A percentile compares a stretch with the other conserved stretches of the same genome.
phyloP scores from a whole-genome alignment of 1,140 invertebrate species.

The Physella acuta region DNA sequence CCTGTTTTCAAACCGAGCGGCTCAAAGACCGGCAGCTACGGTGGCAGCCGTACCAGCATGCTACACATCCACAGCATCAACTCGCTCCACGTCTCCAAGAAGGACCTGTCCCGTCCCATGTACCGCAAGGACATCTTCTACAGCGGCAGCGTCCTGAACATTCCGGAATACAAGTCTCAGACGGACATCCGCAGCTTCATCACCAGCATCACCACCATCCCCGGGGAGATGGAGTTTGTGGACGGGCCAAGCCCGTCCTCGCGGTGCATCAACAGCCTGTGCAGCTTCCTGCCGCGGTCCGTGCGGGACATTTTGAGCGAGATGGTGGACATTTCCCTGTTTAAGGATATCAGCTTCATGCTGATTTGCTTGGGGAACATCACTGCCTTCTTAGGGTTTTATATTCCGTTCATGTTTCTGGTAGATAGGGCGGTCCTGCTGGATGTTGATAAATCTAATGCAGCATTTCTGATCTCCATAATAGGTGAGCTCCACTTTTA shows the following conservation, averaged over 20 bases:
- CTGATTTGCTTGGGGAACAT: slow-evolving; percentile 88
- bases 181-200: slow-evolving; percentile 73
- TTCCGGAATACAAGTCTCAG: slow-evolving; percentile 85
- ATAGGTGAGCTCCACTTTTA: slow-evolving; percentile 57
- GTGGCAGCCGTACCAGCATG: slow-evolving; percentile 32
- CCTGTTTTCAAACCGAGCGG: background rate
- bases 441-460: slow-evolving; percentile 62
- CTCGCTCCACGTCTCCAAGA: slow-evolving; percentile 37
- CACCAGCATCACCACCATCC: slow-evolving; percentile 56
- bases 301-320: slow-evolving; percentile 65
- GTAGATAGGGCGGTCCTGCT: slow-evolving; percentile 80
- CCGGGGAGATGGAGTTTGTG: slow-evolving; percentile 38
- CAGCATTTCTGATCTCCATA: slow-evolving; percentile 54
- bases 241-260: slow-evolving; percentile 64
- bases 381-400: slow-evolving; percentile 90
- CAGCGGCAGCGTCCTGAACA: slow-evolving; percentile 87
- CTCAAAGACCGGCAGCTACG: background rate
- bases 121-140: slow-evolving; percentile 98
- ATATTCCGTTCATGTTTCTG: slow-evolving; percentile 92
- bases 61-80: slow-evolving; percentile 22
- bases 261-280: slow-evolving; percentile 19
- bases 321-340: slow-evolving; percentile 89
- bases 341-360: slow-evolving; percentile 63
- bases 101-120: slow-evolving; percentile 79
- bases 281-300: slow-evolving; percentile 72